Evolutionary conservation across 2,888 invertebrate species (phyloP).

Genomic region (Stenoptilia bipunctidactyla): DNA sequence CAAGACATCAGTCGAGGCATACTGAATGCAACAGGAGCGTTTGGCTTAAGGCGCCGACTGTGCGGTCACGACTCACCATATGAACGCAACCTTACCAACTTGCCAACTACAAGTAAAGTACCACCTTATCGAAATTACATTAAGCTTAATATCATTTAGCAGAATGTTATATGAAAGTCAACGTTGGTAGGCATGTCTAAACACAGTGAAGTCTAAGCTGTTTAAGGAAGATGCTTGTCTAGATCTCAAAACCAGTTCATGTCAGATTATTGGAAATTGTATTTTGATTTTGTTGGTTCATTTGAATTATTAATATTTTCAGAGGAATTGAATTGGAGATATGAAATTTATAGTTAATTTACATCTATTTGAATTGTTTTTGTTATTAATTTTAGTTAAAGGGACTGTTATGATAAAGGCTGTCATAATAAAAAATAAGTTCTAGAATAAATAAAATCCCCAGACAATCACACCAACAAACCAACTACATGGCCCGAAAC

Average conservation of each 20-base stretch:
- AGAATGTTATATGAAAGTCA: background rate
- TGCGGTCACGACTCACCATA: slow-evolving; percentile 52
- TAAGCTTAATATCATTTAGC: background rate
- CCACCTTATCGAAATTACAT: background rate
- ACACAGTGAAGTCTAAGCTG: slow-evolving; percentile 31
- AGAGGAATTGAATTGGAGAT: background rate
- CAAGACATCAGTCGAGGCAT: slow-evolving; percentile 27
- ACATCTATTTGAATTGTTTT: no score
- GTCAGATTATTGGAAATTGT: slow-evolving; percentile 26
- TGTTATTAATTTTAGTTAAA: no score
- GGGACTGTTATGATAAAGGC: no score
- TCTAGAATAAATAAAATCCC: no score
- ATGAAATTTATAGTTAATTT: no score
- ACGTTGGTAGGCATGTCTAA: slow-evolving; percentile 1
- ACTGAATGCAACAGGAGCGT: slow-evolving; percentile 56
- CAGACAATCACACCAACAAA: no score
- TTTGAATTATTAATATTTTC: no score
- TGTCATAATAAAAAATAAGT: no score
- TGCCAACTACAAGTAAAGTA: no score
- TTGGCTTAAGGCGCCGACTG: slow-evolving; percentile 47
- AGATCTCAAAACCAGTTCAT: slow-evolving; percentile 32
- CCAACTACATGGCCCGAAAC: no score
- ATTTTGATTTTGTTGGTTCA: slow-evolving; percentile 4
- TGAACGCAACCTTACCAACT: background rate
- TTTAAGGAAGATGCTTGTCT: slow-evolving; percentile 56